Percentiles rank a stretch among this genome's conserved stretches.
These are phyloP conservation scores for Phalacrocorax aristotelis DNA, from an alignment of 2,113 vertebrate species.

Conservation along the genomic window DNA sequence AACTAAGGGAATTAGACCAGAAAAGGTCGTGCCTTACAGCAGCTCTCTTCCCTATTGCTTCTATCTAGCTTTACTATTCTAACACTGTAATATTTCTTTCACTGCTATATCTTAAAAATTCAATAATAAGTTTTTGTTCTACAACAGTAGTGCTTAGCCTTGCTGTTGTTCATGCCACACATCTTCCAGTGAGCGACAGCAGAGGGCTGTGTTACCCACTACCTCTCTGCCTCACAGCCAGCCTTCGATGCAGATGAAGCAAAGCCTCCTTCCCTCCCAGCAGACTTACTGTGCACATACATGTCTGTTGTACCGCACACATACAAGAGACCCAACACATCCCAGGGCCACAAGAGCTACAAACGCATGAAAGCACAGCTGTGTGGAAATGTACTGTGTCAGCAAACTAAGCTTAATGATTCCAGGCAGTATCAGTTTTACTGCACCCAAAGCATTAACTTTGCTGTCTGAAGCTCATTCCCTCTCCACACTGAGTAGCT, in stretches of 20 bases:
- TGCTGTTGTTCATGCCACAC: neutral
- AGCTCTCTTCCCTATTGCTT: neutral
- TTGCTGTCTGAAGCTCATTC: neutral
- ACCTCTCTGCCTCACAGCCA: neutral
- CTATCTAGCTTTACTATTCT: neutral
- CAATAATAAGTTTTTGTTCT: neutral
- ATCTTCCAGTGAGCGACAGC: neutral
- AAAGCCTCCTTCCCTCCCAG: neutral
- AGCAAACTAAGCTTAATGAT: neutral
- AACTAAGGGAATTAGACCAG: neutral
- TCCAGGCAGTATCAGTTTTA: neutral
- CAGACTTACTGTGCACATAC: neutral
- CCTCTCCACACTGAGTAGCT: neutral
- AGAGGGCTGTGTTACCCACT: neutral
- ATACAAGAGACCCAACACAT: neutral
- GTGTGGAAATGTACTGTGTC: neutral
- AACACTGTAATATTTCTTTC: neutral
- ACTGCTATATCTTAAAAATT: neutral
- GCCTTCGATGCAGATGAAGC: neutral
- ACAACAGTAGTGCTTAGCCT: neutral
- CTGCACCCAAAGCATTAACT: neutral
- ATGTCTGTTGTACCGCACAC: neutral
- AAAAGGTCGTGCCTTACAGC: neutral
- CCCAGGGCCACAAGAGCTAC: neutral
- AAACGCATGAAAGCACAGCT: neutral